Evolutionary conservation across 2,797 vertebrate species (phyloP).

Genomic region (Platalea minor): DNA sequence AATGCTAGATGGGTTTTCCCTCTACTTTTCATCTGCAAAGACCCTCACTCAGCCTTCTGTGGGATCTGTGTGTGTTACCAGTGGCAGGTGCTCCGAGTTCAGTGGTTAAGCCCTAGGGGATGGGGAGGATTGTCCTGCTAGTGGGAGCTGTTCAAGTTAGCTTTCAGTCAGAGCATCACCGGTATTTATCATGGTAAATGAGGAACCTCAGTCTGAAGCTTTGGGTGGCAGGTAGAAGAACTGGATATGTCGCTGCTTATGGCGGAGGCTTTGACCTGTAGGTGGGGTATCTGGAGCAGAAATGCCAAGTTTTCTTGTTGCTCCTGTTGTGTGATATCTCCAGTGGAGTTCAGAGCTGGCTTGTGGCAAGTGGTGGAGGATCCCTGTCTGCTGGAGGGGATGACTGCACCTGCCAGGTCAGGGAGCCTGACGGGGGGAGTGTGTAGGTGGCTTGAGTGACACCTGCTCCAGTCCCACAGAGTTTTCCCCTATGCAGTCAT

Average conservation of each 20-base stretch:
- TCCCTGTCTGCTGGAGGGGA: background rate
- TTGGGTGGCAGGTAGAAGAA: background rate
- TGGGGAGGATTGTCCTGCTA: background rate
- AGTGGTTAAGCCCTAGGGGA: background rate
- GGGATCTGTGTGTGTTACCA: background rate
- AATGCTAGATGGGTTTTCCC: background rate
- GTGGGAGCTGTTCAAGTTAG: background rate
- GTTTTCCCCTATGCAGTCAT: background rate
- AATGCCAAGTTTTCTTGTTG: background rate
- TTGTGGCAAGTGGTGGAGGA: no score
- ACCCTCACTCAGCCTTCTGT: background rate
- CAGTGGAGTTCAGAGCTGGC: background rate
- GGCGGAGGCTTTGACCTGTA: background rate
- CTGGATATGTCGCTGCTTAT: background rate
- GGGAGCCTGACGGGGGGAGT: background rate
- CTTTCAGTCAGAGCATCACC: background rate
- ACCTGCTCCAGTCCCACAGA: background rate
- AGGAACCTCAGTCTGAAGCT: background rate
- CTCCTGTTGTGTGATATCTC: background rate
- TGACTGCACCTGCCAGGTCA: background rate
- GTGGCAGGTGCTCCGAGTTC: background rate
- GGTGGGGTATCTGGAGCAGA: background rate
- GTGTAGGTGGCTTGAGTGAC: background rate
- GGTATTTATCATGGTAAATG: background rate
- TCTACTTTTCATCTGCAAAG: background rate